A percentile compares a stretch with the other conserved stretches of the same genome.
These are phyloP conservation scores for Ips nitidus DNA, from an alignment of 1,140 invertebrate species.

Conservation along the genomic window DNA sequence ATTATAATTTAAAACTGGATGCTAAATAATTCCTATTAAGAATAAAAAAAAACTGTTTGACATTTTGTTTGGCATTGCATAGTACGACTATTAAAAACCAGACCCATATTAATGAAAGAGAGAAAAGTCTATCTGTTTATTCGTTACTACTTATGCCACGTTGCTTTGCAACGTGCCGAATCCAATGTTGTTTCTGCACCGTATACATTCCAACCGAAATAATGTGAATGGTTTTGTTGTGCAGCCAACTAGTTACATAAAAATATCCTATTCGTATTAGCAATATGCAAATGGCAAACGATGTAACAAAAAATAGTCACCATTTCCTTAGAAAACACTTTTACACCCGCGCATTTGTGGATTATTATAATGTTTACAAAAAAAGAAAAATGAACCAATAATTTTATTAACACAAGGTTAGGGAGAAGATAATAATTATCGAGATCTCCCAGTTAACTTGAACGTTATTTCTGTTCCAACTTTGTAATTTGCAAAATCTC, in stretches of 20 bases:
- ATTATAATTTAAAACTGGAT: no score
- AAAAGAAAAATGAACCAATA: no score
- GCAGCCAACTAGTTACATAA: conserved; percentile 15
- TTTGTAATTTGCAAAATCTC: conserved; percentile 34
- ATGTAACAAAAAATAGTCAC: no score
- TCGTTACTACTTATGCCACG: conserved; percentile 9
- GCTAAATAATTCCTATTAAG: no score
- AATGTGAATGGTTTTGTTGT: conserved; percentile 18
- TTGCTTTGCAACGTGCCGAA: conserved; percentile 22
- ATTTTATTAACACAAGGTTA: background rate
- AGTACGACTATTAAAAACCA: no score
- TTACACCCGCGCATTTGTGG: no score
- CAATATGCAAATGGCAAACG: background rate
- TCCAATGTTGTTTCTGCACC: conserved; percentile 17
- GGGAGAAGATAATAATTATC: conserved; percentile 25
- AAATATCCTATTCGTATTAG: conserved; percentile 12
- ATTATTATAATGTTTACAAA: no score
- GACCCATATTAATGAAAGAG: no score
- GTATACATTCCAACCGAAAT: conserved; percentile 16
- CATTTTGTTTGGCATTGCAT: no score
- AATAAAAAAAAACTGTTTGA: no score
- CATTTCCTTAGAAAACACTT: no score
- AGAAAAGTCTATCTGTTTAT: background rate
- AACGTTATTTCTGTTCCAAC: conserved; percentile 28
- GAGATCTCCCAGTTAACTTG: conserved; percentile 28